These are phyloP conservation scores for Cheirogaleus medius DNA, from an alignment of 2,113 vertebrate genomes.

Conservation along the genomic window DNA sequence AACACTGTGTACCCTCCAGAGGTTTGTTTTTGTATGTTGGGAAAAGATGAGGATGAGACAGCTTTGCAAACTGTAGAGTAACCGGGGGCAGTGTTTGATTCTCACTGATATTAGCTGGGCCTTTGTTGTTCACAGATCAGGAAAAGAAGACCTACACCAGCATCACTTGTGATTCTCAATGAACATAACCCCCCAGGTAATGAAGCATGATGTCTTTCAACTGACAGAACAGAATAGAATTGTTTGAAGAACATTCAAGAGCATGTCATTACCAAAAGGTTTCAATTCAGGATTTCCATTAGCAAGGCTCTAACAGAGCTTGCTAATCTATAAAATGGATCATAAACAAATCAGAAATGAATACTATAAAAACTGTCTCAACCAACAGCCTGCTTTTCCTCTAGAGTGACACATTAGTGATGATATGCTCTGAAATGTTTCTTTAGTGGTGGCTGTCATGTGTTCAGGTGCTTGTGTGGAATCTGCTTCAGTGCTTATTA, in stretches of 20 bases:
- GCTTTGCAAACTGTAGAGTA: background rate
- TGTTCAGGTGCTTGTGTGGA: background rate
- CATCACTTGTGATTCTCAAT: slow-evolving; percentile 95
- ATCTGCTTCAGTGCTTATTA: slow-evolving; percentile 16
- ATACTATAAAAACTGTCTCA: background rate
- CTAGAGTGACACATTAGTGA: background rate
- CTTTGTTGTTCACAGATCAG: slow-evolving; percentile 89
- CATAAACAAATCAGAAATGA: slow-evolving; percentile 23
- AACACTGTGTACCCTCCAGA: background rate
- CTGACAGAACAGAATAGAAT: background rate
- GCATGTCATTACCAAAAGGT: background rate
- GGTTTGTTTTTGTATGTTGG: background rate
- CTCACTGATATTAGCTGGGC: slow-evolving; percentile 41
- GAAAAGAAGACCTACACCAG: slow-evolving; percentile 94
- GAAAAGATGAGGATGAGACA: background rate
- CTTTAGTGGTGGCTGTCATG: background rate
- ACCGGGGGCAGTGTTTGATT: background rate
- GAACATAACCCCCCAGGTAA: slow-evolving; percentile 90
- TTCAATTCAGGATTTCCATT: background rate
- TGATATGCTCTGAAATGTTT: background rate
- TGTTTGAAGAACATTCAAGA: background rate
- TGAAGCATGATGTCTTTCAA: slow-evolving; percentile 35
- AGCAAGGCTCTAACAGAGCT: background rate
- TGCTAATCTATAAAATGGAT: background rate
- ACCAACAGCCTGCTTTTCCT: background rate